phyloP scores from a whole-genome alignment of 2,797 vertebrate species.

The Psittacula echo region DNA sequence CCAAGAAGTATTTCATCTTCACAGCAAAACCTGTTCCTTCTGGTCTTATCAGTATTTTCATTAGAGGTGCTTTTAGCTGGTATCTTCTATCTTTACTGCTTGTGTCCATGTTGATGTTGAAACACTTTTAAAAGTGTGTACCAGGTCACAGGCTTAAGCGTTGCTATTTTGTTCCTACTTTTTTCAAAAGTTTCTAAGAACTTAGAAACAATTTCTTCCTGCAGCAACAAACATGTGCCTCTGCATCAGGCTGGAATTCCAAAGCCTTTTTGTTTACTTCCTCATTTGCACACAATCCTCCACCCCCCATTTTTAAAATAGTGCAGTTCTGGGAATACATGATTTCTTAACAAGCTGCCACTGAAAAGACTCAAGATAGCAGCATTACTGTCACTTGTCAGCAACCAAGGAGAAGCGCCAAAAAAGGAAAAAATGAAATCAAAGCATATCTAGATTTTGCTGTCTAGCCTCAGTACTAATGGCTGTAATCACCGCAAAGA shows the following conservation, averaged over 20 bases:
- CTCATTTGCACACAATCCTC: slow-evolving; percentile 17
- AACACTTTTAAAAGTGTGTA: background rate
- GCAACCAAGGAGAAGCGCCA: background rate
- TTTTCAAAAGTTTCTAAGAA: background rate
- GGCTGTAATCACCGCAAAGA: background rate
- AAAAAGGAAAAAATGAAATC: background rate
- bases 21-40: slow-evolving; percentile 35
- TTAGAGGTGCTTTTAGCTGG: background rate
- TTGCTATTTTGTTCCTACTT: background rate
- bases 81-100: background rate
- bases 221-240: background rate
- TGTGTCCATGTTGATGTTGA: background rate
- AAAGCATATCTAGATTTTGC: background rate
- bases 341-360: slow-evolving; percentile 2
- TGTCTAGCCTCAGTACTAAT: background rate
- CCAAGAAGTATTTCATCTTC: background rate
- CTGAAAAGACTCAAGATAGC: background rate
- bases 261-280: slow-evolving; percentile 21
- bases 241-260: background rate
- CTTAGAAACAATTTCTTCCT: slow-evolving; percentile 5
- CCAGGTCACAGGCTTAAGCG: background rate
- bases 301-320: background rate
- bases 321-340: background rate
- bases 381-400: background rate
- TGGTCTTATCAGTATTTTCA: background rate